Percentiles rank a stretch among this genome's conserved stretches.
phyloP scores from a whole-genome alignment of 2,113 vertebrate species.

The Saguinus midas region DNA sequence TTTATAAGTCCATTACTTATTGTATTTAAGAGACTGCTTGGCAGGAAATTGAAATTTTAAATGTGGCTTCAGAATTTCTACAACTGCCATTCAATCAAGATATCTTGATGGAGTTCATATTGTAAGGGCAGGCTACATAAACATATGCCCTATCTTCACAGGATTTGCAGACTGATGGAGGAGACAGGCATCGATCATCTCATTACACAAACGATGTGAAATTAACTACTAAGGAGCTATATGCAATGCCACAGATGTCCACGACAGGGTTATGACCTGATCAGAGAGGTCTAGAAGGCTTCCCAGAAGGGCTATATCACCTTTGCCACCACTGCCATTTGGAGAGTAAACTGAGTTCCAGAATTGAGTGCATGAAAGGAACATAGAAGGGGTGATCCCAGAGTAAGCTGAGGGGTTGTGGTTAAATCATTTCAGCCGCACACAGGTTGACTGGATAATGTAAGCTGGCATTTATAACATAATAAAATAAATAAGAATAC shows the following conservation, averaged over 20 bases:
- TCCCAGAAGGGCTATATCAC: background rate
- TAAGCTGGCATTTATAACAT: background rate
- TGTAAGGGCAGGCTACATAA: background rate
- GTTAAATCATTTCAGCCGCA: too few relatives aligned
- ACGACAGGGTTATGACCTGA: accelerated
- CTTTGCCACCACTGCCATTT: accelerated
- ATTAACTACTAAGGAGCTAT: too few relatives aligned
- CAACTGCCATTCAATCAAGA: background rate
- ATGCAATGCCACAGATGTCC: accelerated
- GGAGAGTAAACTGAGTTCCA: accelerated
- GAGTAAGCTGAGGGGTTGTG: accelerated
- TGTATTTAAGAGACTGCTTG: background rate
- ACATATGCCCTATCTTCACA: accelerated
- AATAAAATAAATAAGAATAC: background rate
- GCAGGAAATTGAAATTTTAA: background rate
- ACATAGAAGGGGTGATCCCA: background rate
- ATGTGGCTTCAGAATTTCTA: background rate
- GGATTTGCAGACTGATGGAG: too few relatives aligned
- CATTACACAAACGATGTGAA: background rate
- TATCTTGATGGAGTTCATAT: background rate
- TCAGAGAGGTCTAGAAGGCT: background rate
- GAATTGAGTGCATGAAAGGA: too few relatives aligned
- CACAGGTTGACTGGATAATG: background rate
- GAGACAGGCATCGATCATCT: accelerated
- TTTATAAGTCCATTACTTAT: background rate